Evolutionary conservation across 2,888 invertebrate genomes (phyloP).

Genomic region (Timandra comae): DNA sequence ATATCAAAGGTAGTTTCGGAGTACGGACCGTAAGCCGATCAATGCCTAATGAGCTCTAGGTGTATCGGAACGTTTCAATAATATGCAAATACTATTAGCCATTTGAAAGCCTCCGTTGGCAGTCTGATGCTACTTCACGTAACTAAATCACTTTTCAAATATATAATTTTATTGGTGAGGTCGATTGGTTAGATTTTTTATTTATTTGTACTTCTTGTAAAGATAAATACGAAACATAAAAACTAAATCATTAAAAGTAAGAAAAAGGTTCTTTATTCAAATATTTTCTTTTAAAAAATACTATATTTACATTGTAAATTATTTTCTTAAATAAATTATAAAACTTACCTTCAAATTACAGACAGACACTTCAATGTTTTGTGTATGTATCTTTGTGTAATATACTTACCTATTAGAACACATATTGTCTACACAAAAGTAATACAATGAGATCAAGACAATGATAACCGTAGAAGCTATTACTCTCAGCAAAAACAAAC

Average conservation of each 20-base stretch:
- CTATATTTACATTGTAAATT: no score
- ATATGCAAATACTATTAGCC: conserved; percentile 67
- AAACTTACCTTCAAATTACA: no score
- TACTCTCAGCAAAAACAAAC: conserved; percentile 1
- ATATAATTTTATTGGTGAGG: background rate
- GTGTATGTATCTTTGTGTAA: no score
- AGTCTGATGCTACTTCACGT: conserved; percentile 42
- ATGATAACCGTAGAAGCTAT: background rate
- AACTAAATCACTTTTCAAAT: conserved; percentile 27
- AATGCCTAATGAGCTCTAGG: conserved; percentile 60
- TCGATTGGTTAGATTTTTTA: background rate
- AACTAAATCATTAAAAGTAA: no score
- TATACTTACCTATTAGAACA: no score
- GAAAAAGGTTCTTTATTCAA: no score
- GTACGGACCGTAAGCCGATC: conserved; percentile 54
- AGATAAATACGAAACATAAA: no score
- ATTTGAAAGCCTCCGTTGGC: conserved; percentile 42
- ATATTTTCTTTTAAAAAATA: no score
- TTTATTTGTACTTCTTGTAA: background rate
- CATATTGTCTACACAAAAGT: no score
- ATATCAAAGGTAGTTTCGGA: conserved; percentile 19
- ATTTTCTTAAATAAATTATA: no score
- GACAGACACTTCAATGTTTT: no score
- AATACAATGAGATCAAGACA: no score
- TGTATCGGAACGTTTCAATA: conserved; percentile 56